Evolutionary conservation across 2,113 vertebrate genomes (phyloP).

Genomic region (Strigops habroptila): DNA sequence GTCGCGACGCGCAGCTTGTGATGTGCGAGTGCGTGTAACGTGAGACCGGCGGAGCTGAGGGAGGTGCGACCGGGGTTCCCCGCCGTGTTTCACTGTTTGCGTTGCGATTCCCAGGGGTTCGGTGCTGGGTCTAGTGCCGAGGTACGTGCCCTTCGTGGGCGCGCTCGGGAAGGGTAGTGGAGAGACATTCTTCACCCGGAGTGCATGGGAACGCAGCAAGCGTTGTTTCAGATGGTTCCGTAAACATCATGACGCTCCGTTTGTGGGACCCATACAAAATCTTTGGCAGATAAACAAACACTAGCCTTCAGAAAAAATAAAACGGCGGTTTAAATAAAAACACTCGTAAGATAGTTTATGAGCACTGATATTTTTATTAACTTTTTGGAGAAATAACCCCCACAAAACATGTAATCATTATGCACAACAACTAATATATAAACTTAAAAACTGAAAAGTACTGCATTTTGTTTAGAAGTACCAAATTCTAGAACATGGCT

Average conservation of each 20-base stretch:
- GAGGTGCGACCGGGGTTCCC: rapidly evolving
- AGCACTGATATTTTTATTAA: background rate
- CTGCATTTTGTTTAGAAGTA: background rate
- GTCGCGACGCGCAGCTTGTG: rapidly evolving
- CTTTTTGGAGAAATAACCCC: background rate
- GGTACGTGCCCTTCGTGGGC: rapidly evolving
- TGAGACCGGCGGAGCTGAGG: rapidly evolving
- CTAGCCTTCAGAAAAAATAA: background rate
- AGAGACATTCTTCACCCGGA: rapidly evolving
- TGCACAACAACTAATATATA: rapidly evolving
- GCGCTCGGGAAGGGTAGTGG: rapidly evolving
- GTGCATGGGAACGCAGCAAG: background rate
- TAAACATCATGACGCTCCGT: rapidly evolving
- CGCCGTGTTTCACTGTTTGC: rapidly evolving
- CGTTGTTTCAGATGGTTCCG: rapidly evolving
- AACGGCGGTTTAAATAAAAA: background rate
- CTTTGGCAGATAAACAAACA: background rate
- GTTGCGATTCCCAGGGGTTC: rapidly evolving
- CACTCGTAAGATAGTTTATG: background rate
- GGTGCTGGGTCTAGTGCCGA: rapidly evolving
- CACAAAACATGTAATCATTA: background rate
- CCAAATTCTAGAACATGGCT: rapidly evolving
- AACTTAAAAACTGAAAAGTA: background rate
- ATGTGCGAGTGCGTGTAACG: rapidly evolving
- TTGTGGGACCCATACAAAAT: rapidly evolving